A percentile compares a stretch with the other conserved stretches of the same genome.
phyloP scores from a whole-genome alignment of 2,888 invertebrate species.

The Drosophila monieri region DNA sequence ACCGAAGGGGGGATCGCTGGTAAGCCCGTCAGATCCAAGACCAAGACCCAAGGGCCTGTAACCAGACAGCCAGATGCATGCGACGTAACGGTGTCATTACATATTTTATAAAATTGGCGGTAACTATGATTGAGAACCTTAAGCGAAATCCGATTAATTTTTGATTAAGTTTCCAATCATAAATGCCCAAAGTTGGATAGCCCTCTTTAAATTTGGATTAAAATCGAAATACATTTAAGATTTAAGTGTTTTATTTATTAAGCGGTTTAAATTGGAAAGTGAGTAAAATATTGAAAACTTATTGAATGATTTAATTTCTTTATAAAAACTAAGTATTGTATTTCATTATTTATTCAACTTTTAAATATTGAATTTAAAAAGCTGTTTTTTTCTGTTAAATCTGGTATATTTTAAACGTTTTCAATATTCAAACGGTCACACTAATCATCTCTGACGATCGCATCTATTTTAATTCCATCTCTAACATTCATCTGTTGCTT shows the following conservation, averaged over 20 bases:
- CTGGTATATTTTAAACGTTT: background rate
- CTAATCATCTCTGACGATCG: background rate
- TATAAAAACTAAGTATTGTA: too few species aligned
- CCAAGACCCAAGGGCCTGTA: background rate
- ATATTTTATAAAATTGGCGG: conserved; percentile 34
- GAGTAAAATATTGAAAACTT: too few species aligned
- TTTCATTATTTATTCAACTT: too few species aligned
- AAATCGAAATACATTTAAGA: conserved; percentile 6
- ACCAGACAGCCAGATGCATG: background rate
- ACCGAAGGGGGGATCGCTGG: too few species aligned
- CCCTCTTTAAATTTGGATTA: background rate
- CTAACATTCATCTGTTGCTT: background rate
- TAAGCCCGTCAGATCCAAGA: background rate
- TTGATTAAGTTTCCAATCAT: conserved; percentile 30
- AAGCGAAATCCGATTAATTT: conserved; percentile 6
- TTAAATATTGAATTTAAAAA: background rate
- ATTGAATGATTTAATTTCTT: too few species aligned
- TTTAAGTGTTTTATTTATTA: too few species aligned
- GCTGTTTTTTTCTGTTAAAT: background rate
- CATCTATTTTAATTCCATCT: background rate
- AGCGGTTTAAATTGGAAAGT: too few species aligned
- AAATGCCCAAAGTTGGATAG: conserved; percentile 14
- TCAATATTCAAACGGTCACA: background rate
- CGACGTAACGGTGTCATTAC: conserved; percentile 7
- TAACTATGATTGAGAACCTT: conserved; percentile 34